Evolutionary conservation across 1,140 invertebrate species (phyloP), one percentile per base, ranked within the genome.

Genomic region (Ceratina calcarata): DNA sequence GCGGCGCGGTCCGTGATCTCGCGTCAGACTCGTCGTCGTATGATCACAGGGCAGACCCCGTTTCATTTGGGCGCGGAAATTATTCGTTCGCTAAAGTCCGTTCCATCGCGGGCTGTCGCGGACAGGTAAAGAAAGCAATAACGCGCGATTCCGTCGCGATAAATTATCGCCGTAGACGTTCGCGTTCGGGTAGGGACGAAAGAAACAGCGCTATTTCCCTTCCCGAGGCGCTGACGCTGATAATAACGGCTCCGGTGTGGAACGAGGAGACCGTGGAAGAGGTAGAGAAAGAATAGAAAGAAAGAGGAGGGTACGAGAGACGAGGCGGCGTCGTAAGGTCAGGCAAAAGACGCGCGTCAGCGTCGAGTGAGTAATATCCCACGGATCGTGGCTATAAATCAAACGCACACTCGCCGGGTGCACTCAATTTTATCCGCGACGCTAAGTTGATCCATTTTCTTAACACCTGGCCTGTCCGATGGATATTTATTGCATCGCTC

Each of bases 351-450:
- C 27, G 68, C 68, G 68, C 76, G 76, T 78, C 76, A 65, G 60
- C 76, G 68, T 78, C 69, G 68, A 55, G 69, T 78, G 76, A 78
- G 76, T 78, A 78, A 78, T 78, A 78, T 53, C 69, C 51, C 68
- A 18, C 45, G 57, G 75, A 71, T 71, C 68, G 69, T 45, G 60
- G 68, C 69, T 72, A 78, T 78, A 78, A 72, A 78, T 78, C 76
- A 78, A 78, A 78, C 69, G 60, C 76, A 71, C 76, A 71, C 76
- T 78, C 58, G 60, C 69, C 69, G 60, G 51, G 68, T 65, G 76
- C 76, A 65, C 69, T 78, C 76, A 78, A 78, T 78, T 78, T 78
- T 78, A 78, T 78, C 76, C 76, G 76, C 68, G 68, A 72, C 69
- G 45, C 69, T 72, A 72, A 78, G 68, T 72, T 78, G 76, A 78